These are phyloP conservation scores for Gryllus bimaculatus DNA, from an alignment of 1,140 invertebrate species.

Conservation along the genomic window DNA sequence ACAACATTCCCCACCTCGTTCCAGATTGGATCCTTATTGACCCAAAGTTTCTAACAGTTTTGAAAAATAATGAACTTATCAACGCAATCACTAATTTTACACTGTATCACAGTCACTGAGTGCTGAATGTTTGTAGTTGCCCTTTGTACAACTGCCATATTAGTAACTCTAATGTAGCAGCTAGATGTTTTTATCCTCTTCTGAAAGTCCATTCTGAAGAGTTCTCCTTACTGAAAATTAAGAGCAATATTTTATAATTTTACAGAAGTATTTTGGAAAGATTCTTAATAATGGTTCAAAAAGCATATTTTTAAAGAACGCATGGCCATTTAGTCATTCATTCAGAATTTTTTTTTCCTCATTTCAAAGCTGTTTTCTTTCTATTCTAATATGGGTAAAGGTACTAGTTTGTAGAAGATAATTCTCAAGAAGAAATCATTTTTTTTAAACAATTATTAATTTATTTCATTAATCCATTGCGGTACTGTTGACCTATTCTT, in stretches of 20 bases:
- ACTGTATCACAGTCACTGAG: constrained; percentile 16
- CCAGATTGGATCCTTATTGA: background rate
- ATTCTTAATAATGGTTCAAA: background rate
- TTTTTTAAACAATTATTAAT: too few relatives aligned
- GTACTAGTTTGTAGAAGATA: background rate
- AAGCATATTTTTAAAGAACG: background rate
- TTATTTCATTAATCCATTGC: too few relatives aligned
- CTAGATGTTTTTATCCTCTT: constrained; percentile 68
- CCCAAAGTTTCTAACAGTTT: constrained; percentile 10
- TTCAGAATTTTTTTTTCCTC: background rate
- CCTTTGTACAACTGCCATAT: constrained; percentile 26
- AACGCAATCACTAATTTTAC: background rate
- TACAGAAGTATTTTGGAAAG: background rate
- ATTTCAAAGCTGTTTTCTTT: background rate
- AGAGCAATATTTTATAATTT: background rate
- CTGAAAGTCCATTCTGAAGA: constrained; percentile 71
- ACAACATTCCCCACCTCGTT: background rate
- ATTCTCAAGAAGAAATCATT: background rate
- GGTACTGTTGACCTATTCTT: too few relatives aligned
- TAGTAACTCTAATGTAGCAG: constrained; percentile 53
- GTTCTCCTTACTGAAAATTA: constrained; percentile 67
- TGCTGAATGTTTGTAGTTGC: background rate
- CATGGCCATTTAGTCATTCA: background rate
- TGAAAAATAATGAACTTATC: background rate
- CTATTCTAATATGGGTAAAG: background rate